Percentiles rank a stretch among this genome's conserved stretches.
phyloP scores from a whole-genome alignment of 2,797 vertebrate species.

The Ambastaia sidthimunki region DNA sequence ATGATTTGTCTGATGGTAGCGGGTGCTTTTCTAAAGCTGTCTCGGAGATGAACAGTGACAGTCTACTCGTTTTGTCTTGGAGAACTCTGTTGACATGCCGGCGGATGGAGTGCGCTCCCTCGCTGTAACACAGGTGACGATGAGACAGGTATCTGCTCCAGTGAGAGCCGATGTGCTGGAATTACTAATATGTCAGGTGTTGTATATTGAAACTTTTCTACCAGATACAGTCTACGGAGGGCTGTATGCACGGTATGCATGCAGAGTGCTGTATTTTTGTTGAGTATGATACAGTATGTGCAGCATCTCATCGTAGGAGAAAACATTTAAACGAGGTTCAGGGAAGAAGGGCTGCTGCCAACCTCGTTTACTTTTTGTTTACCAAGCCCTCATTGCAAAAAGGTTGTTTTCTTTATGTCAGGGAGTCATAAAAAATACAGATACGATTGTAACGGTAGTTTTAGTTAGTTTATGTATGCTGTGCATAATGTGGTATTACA shows the following conservation, averaged over 20 bases:
- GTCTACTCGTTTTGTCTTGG: no score
- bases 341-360: neutral
- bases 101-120: constrained; percentile 82
- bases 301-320: neutral
- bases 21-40: constrained; percentile 72
- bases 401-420: neutral
- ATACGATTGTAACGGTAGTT: neutral
- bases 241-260: neutral
- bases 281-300: neutral
- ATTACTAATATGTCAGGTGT: constrained; percentile 83
- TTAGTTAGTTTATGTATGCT: neutral
- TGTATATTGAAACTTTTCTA: constrained; percentile 52
- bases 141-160: constrained; percentile 81
- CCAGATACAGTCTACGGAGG: neutral
- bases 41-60: constrained; percentile 75
- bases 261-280: neutral
- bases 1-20: constrained; percentile 42
- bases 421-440: neutral
- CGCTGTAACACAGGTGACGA: constrained; percentile 75
- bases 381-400: neutral
- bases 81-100: constrained; percentile 85
- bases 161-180: constrained; percentile 74
- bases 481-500: neutral
- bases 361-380: neutral
- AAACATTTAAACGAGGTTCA: neutral